phyloP scores from a whole-genome alignment of 1,140 invertebrate species.

The Nomia melanderi region DNA sequence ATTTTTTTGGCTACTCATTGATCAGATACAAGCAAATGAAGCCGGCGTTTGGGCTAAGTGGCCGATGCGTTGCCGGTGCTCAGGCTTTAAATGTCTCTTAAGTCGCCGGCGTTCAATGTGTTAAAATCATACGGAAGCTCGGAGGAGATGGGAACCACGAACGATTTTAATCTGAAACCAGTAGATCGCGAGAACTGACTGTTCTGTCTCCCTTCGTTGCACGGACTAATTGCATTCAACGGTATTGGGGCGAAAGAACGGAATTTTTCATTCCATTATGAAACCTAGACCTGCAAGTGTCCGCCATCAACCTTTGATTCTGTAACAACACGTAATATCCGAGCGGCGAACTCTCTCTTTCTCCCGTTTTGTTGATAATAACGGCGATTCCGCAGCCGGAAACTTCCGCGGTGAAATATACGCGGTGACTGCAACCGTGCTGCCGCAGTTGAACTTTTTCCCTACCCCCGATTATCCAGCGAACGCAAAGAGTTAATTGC shows the following conservation, averaged over 20 bases:
- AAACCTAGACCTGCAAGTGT: no score
- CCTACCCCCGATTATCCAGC: not conserved
- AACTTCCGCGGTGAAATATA: constrained; percentile 22
- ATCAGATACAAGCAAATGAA: no score
- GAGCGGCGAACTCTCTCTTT: not conserved
- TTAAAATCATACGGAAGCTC: not conserved
- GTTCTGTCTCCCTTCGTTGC: no score
- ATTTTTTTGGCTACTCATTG: no score
- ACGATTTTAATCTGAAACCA: not conserved
- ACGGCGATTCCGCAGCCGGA: constrained; percentile 5
- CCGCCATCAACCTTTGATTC: constrained; percentile 15
- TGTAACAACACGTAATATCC: constrained; percentile 1
- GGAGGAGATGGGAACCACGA: not conserved
- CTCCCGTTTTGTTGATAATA: constrained; percentile 21
- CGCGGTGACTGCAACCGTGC: not conserved
- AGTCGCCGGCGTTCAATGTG: no score
- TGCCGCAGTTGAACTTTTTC: constrained; percentile 9
- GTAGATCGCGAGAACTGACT: not conserved
- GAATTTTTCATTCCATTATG: no score
- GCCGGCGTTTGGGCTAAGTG: no score
- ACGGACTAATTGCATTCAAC: no score
- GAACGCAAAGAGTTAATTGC: constrained; percentile 39
- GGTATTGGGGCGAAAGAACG: no score
- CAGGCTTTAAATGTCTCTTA: no score
- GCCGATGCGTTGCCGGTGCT: no score